These are phyloP conservation scores for Saturnia pavonia DNA, from an alignment of 2,888 invertebrate genomes.

Conservation along the genomic window DNA sequence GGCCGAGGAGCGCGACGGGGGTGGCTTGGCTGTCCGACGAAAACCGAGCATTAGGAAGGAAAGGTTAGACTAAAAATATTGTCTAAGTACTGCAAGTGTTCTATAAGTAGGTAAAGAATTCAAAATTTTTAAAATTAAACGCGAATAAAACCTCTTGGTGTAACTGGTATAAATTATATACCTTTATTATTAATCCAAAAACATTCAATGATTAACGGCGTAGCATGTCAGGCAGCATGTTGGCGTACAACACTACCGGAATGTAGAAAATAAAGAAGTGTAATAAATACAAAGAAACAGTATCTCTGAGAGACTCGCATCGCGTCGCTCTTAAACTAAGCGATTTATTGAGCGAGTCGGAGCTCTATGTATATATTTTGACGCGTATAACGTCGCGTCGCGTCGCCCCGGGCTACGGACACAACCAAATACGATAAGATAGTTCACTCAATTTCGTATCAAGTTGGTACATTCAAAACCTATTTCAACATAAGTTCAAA, in stretches of 20 bases:
- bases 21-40: too few species aligned
- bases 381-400: neutral
- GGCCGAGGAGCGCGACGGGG: too few species aligned
- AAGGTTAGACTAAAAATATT: too few species aligned
- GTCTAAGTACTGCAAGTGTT: too few species aligned
- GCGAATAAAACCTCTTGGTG: too few species aligned
- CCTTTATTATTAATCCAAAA: neutral
- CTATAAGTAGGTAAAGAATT: too few species aligned
- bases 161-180: too few species aligned
- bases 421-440: neutral
- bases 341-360: neutral
- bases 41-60: too few species aligned
- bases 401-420: neutral
- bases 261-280: neutral
- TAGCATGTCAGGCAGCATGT: slow-evolving; percentile 1
- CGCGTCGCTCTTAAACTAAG: slow-evolving; percentile 8
- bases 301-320: slow-evolving; percentile 1
- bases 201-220: neutral
- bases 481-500: too few species aligned
- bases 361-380: slow-evolving; percentile 1
- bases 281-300: slow-evolving; percentile 7
- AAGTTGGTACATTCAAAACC: too few species aligned
- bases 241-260: slow-evolving; percentile 1
- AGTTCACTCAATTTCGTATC: neutral
- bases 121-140: too few species aligned